Base-by-base conservation (phyloP, 2,113 vertebrate species). In the Potamarius usumacintae region DNA sequence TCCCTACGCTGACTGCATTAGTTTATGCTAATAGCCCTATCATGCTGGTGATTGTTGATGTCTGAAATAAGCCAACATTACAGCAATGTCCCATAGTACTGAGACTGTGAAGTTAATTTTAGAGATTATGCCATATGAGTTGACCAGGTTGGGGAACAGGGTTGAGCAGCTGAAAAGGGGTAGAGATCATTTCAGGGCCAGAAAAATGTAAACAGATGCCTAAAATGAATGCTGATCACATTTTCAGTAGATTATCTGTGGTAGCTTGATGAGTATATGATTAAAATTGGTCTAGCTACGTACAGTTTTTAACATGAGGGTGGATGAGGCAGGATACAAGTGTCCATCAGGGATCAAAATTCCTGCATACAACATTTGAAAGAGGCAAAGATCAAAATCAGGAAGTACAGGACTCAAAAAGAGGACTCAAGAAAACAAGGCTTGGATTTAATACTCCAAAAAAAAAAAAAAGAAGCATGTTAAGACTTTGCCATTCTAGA, bases 11-110 rank as follows among this genome's bases (percentile, higher is more conserved):
- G 85, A 86, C 65, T 72, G 57, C 22, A 91, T 92, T 92, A 90
- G 74, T 89, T 90, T 91, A 93, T 91, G 87, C 84, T 92, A 92
- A 93, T 89, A 60, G 52, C 10, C 48, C 6, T 17, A n/a, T 71
- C 55, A 84, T 82, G 80, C 89, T 48, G 58, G 30, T 62, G 58
- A 48, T 42, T 60, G 34, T 25, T 82, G 30, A 20, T 63, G 67
- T 80, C 25, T 62, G 67, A 57, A 80, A 82, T 82, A 86, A 67
- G 53, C 48, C 22, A 63, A n/a, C 34, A 58, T 84, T 77, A 67
- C 18, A 62, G 60, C 5, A 62, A 7, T 7, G 4, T 27, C 17
- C 25, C 1, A 4, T 10, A 17, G 14, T 34, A 18, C 30, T 17
- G 17, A 22, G 18, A 48, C 34, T 48, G 48, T 78, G 11, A 55